Evolutionary conservation across 2,888 invertebrate genomes (phyloP), one percentile per base, ranked within the genome.

Genomic region (Torymus auratus): DNA sequence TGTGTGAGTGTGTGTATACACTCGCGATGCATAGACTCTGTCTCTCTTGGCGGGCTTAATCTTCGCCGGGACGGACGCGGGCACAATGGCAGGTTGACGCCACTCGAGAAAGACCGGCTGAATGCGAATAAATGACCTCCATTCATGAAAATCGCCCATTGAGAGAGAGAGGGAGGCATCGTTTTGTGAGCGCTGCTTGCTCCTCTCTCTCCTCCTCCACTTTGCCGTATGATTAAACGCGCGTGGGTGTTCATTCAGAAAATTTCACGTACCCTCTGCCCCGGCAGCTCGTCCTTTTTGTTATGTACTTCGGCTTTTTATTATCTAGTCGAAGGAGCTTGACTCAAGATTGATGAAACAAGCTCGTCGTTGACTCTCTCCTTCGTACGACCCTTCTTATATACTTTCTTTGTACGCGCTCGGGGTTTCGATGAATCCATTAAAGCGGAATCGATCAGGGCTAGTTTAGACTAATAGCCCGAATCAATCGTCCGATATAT

Each of bases 121-220:
- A 89, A 89, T 89, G 86, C 87, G 86, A 88, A 88, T 87, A 88
- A 89, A 89, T 88, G 89, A 89, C 87, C 87, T 85, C 87, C 87
- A 89, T 89, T 89, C 88, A 88, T 84, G 85, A 84, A 76, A 85
- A 86, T 89, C 88, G 88, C 86, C 87, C 88, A 88, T 75, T 78
- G 78, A 75, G 62, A 13, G 71, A 14, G 17, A 13, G 71, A 2
- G 1, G 52, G 53, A 52, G 52, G 41, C 68, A 69, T 68, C 74
- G 70, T 70, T 70, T 80, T 74, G 70, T 76, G 11, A n/a, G 13
- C 17, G 53, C 15, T 4, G 61, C 70, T 20, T 72, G 65, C 60
- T 41, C 69, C 73, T 78, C 17, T 23, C 53, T 61, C 81, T 79
- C 78, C 70, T 79, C 72, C 60, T 79, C 70, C 55, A 62, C 75